phyloP scores from a whole-genome alignment of 2,888 invertebrate genomes.

The Melipona bicolor region DNA sequence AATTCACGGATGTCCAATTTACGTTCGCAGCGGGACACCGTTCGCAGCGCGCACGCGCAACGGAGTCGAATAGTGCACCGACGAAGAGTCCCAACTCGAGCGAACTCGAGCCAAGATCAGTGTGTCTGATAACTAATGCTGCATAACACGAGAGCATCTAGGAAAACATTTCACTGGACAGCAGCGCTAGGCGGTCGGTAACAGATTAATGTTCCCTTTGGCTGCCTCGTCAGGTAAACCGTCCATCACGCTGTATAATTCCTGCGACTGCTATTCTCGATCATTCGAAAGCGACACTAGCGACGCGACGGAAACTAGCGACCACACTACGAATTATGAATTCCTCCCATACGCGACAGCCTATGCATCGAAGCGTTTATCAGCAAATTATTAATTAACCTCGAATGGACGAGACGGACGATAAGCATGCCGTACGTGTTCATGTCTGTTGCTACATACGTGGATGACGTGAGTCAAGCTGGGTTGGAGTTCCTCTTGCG shows the following conservation, averaged over 20 bases:
- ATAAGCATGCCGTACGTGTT: neutral
- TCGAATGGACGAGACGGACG: neutral
- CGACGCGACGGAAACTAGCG: slow-evolving; percentile 12
- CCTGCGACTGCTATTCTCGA: slow-evolving; percentile 19
- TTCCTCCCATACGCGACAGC: neutral
- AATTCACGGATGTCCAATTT: slow-evolving; percentile 38
- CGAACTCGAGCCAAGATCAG: neutral
- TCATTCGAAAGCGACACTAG: slow-evolving; percentile 13
- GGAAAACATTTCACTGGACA: slow-evolving; percentile 44
- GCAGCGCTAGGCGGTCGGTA: slow-evolving; percentile 16
- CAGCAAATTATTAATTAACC: slow-evolving; percentile 38
- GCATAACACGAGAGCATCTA: slow-evolving; percentile 52
- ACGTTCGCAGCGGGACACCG: slow-evolving; percentile 23
- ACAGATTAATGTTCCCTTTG: slow-evolving; percentile 51
- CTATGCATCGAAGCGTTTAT: neutral
- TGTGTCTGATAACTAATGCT: slow-evolving; percentile 49
- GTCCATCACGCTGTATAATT: slow-evolving; percentile 20
- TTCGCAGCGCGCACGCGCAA: neutral
- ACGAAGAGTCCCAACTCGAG: slow-evolving; percentile 18
- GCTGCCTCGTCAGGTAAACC: slow-evolving; percentile 33
- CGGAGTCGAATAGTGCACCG: slow-evolving; percentile 10
- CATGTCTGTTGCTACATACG: too few species aligned
- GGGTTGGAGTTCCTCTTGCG: neutral
- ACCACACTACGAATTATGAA: slow-evolving; percentile 10
- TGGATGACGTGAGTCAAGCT: neutral